Evolutionary conservation across 2,888 invertebrate species (phyloP).

Genomic region (Laothoe populi): DNA sequence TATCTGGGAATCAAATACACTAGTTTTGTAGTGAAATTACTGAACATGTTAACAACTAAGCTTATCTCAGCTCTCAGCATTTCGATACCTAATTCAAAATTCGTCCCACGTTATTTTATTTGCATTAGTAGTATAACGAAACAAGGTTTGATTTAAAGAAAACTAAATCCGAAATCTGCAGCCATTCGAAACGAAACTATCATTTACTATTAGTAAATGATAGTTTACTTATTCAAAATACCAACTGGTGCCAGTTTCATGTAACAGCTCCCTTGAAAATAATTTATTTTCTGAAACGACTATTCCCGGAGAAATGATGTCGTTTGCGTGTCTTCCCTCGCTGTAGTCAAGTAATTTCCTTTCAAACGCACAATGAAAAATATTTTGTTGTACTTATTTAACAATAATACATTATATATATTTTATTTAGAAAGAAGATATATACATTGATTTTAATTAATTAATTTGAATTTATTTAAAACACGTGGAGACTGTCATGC

Average conservation of each 20-base stretch:
- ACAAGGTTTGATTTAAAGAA: neutral
- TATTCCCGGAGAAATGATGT: constrained; percentile 45
- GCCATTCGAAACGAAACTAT: constrained; percentile 15
- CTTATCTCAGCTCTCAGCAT: neutral
- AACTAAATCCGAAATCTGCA: neutral
- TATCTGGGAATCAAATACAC: neutral
- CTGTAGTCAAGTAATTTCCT: constrained; percentile 40
- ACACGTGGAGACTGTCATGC: too few species aligned
- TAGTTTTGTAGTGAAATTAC: too few species aligned
- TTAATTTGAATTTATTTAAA: too few species aligned
- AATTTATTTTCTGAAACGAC: constrained; percentile 50
- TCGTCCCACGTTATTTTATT: neutral
- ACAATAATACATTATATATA: constrained; percentile 35
- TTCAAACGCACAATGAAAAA: constrained; percentile 41
- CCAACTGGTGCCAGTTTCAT: constrained; percentile 42
- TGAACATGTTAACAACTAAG: neutral
- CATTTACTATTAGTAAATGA: constrained; percentile 29
- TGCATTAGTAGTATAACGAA: neutral
- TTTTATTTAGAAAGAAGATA: neutral
- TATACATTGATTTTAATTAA: too few species aligned
- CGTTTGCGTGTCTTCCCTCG: constrained; percentile 41
- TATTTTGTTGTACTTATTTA: constrained; percentile 39
- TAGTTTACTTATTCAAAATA: constrained; percentile 30
- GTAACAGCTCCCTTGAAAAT: constrained; percentile 52
- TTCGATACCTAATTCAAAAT: neutral